phyloP scores from a whole-genome alignment of 2,797 vertebrate genomes.

The Phoebastria nigripes region DNA sequence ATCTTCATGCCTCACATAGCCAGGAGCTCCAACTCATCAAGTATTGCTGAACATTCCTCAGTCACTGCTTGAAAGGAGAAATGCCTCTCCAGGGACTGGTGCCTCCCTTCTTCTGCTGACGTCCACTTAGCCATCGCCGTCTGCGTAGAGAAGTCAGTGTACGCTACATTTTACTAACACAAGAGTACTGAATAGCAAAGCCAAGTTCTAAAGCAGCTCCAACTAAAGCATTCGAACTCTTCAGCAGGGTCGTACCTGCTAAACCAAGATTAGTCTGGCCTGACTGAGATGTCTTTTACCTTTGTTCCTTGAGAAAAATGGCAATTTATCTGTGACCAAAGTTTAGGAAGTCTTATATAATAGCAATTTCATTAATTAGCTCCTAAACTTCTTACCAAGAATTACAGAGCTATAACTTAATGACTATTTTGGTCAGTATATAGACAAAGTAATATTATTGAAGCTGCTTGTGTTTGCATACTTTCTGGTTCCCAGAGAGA shows the following conservation, averaged over 20 bases:
- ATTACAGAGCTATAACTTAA: neutral
- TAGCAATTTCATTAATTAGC: neutral
- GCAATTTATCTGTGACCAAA: neutral
- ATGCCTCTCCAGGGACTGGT: conserved; percentile 59
- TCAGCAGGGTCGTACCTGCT: neutral
- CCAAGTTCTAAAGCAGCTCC: neutral
- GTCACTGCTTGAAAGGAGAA: conserved; percentile 28
- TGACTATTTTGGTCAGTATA: fast-evolving
- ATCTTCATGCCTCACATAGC: conserved; percentile 23
- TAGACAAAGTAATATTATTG: neutral
- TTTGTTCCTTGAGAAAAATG: neutral
- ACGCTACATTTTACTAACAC: fast-evolving
- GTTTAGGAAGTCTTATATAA: neutral
- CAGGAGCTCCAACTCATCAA: conserved; percentile 59
- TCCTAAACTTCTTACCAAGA: neutral
- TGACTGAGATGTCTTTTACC: neutral
- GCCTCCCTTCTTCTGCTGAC: conserved; percentile 29
- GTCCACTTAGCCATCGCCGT: conserved; percentile 57
- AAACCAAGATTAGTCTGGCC: neutral
- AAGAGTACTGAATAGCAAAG: neutral
- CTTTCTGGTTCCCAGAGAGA: neutral
- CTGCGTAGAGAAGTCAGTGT: neutral
- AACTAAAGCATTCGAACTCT: neutral
- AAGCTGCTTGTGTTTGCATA: neutral
- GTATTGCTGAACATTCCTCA: neutral